Evolutionary conservation across 2,888 invertebrate genomes (phyloP).

Genomic region (Elmis aenea): DNA sequence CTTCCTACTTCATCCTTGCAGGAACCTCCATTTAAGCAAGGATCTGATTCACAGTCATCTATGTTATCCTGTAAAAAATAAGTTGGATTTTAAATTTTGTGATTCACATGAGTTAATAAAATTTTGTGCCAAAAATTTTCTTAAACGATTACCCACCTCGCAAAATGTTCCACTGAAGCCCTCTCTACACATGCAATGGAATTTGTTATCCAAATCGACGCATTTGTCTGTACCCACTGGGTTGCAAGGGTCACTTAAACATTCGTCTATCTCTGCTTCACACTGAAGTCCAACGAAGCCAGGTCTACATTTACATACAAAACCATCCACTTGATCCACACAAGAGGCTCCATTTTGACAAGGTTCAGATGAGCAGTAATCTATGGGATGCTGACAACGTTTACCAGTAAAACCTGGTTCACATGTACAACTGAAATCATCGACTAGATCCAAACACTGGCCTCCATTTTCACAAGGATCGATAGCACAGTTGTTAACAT

Average conservation of each 20-base stretch:
- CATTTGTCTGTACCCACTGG: conserved; percentile 87
- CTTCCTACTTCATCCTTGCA: conserved; percentile 82
- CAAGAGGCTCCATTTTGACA: conserved; percentile 92
- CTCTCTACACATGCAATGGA: conserved; percentile 80
- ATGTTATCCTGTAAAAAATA: conserved; percentile 55
- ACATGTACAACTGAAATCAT: conserved; percentile 82
- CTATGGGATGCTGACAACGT: conserved; percentile 87
- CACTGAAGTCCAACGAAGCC: conserved; percentile 91
- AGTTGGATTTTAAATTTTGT: conserved; percentile 4
- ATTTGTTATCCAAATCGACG: conserved; percentile 82
- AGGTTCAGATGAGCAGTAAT: conserved; percentile 84
- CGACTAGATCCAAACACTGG: conserved; percentile 80
- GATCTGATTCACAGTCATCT: conserved; percentile 79
- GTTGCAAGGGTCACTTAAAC: conserved; percentile 85
- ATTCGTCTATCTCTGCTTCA: conserved; percentile 90
- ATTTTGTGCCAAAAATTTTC: no score
- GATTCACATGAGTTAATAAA: no score
- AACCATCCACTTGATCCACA: conserved; percentile 82
- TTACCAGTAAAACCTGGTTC: conserved; percentile 93
- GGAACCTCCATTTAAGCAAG: conserved; percentile 84
- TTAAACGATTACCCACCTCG: conserved; percentile 55
- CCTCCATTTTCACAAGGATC: conserved; percentile 91
- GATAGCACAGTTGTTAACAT: conserved; percentile 85
- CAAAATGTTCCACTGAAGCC: conserved; percentile 83
- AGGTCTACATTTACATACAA: conserved; percentile 87